Base-by-base conservation (phyloP, 1,140 invertebrate species). In the Contarinia nasturtii region DNA sequence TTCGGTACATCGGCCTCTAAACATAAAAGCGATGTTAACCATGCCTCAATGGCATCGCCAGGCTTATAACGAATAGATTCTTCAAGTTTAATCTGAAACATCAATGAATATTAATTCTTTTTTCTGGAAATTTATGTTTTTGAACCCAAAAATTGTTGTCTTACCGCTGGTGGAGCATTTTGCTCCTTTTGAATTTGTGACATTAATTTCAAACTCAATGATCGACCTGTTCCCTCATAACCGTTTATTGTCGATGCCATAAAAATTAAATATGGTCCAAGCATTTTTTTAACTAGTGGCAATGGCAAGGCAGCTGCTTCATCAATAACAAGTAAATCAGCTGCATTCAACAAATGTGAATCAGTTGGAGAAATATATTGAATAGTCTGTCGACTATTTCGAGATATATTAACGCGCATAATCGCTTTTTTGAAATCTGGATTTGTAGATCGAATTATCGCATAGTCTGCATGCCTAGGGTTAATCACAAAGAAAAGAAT, bases 231-330 rank as follows among this genome's bases (percentile, higher is more conserved):
- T 46, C 96, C 96, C 74, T 99, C 96, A 65, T 99, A 98, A 58
- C 92, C 94, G 61, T 95, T 94, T 27, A 98, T 89, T 0, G 96
- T 99, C 0, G 95, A 98, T 0, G 96, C 82, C 57, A 99, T 76
- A 59, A 99, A 92, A 4, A 93, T 86, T 33, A 98, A 69, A 60
- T 96, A 96, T 1, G 92, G 88, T 1, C 90, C 90, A 45, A 91
- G 71, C 60, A 96, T 81, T 37, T 80, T 75, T 57, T 90, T 90
- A 0, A 99, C 93, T 54, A 90, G 75, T 0, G 90, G 86, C 43
- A 98, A 67, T 0, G 96, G 96, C 54, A 99, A 98, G 17, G 95
- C 96, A 2, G 95, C 96, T 10, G 96, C 96, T 71, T 99, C 96
- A 64, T 99, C 96, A 53, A 99, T 96, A 18, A 98, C 79, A 22